Percentiles rank a stretch among this genome's conserved stretches.
Conservation (phyloP, 2,888 invertebrate genomes). For the Galerucella pusilla region DNA sequence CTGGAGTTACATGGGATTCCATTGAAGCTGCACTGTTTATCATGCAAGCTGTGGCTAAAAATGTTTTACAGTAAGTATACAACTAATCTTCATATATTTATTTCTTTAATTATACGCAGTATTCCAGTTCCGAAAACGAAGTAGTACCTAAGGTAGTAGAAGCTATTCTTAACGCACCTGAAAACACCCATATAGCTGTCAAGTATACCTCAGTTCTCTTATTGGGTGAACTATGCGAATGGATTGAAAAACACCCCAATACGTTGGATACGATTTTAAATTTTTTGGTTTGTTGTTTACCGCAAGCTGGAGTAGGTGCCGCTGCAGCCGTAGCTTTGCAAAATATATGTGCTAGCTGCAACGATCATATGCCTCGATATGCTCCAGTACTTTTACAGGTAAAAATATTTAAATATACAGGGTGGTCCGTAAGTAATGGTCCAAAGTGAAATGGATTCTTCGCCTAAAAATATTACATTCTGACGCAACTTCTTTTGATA, state of each 20-base stretch:
- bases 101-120: background rate
- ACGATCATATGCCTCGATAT: conserved; percentile 81
- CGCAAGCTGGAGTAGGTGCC: conserved; percentile 77
- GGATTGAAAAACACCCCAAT: conserved; percentile 90
- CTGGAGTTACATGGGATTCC: conserved; percentile 87
- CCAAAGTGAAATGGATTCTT: no score
- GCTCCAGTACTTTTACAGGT: conserved; percentile 76
- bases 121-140: conserved; percentile 84
- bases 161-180: conserved; percentile 87
- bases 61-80: conserved; percentile 87
- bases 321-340: conserved; percentile 88
- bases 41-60: conserved; percentile 95
- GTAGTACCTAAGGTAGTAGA: conserved; percentile 94
- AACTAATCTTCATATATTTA: background rate
- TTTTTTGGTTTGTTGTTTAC: conserved; percentile 79
- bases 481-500: no score
- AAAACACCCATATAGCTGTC: conserved; percentile 86
- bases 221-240: conserved; percentile 92
- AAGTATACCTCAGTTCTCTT: conserved; percentile 88
- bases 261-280: conserved; percentile 85
- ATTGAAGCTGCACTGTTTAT: conserved; percentile 94
- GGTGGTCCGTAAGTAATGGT: no score
- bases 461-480: no score
- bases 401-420: no score
- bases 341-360: conserved; percentile 86